These are phyloP conservation scores for Sparus aurata DNA, from an alignment of 2,797 vertebrate species.

Conservation along the genomic window DNA sequence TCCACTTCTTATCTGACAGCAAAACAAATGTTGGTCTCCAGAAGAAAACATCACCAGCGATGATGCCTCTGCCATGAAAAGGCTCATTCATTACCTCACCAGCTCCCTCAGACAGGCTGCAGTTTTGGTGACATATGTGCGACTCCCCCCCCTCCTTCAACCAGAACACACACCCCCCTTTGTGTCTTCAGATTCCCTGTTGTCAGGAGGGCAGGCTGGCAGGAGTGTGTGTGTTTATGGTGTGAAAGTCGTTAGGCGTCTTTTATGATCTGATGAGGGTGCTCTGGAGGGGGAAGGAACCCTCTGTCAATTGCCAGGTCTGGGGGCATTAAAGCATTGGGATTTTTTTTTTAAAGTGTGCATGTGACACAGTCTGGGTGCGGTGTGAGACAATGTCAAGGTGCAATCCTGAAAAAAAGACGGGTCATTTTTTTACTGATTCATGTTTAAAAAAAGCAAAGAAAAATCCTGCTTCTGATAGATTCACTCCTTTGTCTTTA, in stretches of 20 bases:
- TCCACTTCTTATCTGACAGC: slow-evolving; percentile 13
- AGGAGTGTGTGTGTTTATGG: slow-evolving; percentile 54
- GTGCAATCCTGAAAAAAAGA: not conserved
- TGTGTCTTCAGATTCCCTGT: slow-evolving; percentile 76
- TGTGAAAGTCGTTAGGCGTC: slow-evolving; percentile 66
- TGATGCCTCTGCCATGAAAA: slow-evolving; percentile 58
- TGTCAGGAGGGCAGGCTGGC: slow-evolving; percentile 50
- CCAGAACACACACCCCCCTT: slow-evolving; percentile 48
- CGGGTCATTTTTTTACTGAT: not conserved
- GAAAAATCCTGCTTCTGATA: not conserved
- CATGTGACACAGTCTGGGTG: slow-evolving; percentile 28
- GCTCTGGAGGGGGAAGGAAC: not conserved
- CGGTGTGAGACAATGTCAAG: slow-evolving; percentile 43
- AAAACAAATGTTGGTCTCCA: slow-evolving; percentile 40
- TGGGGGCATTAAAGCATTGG: slow-evolving; percentile 25
- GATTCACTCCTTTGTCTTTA: not conserved
- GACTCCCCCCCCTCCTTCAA: not conserved
- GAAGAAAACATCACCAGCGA: slow-evolving; percentile 35
- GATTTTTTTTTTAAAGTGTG: slow-evolving; percentile 19
- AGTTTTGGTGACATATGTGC: slow-evolving; percentile 81
- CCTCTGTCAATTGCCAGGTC: slow-evolving; percentile 37
- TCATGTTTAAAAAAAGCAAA: not conserved
- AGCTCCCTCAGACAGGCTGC: slow-evolving; percentile 57
- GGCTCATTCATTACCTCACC: slow-evolving; percentile 68
- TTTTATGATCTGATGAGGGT: slow-evolving; percentile 66